Conservation (phyloP, 2,113 vertebrate species). For the Falco punctatus region DNA sequence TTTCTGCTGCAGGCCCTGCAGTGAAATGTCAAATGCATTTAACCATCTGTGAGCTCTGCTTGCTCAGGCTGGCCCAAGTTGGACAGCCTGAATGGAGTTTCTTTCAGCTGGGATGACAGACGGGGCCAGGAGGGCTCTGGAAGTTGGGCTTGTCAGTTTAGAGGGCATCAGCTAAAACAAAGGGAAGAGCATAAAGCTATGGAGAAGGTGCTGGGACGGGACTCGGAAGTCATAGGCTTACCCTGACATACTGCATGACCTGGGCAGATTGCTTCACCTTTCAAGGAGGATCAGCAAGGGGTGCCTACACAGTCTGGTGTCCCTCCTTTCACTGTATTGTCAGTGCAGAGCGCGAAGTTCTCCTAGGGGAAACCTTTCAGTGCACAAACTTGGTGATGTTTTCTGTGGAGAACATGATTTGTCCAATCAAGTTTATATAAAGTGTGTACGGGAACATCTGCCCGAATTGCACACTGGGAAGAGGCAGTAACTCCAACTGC, state of each 20-base stretch:
- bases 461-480: neutral
- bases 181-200: neutral
- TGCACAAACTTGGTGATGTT: neutral
- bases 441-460: rapidly evolving
- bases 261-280: rapidly evolving
- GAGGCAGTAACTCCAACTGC: neutral
- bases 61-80: neutral
- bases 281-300: neutral
- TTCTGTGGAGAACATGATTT: neutral
- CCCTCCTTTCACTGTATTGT: neutral
- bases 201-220: neutral
- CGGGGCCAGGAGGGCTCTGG: constrained; percentile 37
- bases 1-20: constrained; percentile 62
- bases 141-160: constrained; percentile 17
- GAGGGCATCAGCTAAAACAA: constrained; percentile 2
- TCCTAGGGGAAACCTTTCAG: neutral
- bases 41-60: constrained; percentile 62
- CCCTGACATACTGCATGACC: neutral
- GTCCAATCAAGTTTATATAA: neutral
- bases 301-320: neutral
- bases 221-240: neutral
- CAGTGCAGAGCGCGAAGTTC: neutral
- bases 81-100: constrained; percentile 37
- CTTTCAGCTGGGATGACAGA: constrained; percentile 55
- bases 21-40: constrained; percentile 63